phyloP scores from a whole-genome alignment of 2,888 invertebrate genomes.

The Trypoxylon attenuatum region DNA sequence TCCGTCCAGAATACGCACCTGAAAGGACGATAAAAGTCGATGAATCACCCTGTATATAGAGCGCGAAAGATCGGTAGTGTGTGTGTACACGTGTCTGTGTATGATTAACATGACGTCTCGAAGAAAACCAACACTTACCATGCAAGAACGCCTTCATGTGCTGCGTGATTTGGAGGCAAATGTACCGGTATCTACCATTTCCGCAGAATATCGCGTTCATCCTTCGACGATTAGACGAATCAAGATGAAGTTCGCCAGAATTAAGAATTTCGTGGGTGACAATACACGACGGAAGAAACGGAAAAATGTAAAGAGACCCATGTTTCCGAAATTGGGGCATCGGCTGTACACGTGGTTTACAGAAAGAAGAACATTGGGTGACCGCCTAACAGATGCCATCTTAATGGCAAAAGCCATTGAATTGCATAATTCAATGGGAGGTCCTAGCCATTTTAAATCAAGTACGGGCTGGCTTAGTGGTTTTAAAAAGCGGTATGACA shows the following conservation, averaged over 20 bases:
- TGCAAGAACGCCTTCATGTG: conserved; percentile 9
- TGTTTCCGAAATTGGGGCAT: neutral
- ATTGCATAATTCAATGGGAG: neutral
- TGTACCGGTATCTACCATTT: neutral
- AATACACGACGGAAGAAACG: neutral
- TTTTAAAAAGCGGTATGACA: conserved; percentile 2
- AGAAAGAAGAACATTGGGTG: neutral
- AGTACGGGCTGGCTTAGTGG: conserved; percentile 1
- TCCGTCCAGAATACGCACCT: too few species aligned
- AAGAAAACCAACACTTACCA: too few species aligned
- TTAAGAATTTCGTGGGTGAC: neutral
- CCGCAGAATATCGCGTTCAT: conserved; percentile 1
- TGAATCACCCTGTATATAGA: too few species aligned
- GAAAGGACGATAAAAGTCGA: too few species aligned
- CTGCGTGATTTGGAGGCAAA: neutral
- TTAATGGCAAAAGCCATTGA: conserved; percentile 5
- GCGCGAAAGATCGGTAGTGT: too few species aligned
- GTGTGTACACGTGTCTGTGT: too few species aligned
- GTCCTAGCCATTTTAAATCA: neutral
- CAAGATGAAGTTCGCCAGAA: neutral
- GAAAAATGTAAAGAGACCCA: neutral
- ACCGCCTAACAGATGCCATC: neutral
- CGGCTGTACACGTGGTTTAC: neutral
- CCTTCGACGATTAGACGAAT: neutral
- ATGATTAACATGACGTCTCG: too few species aligned